A percentile compares a stretch with the other conserved stretches of the same genome.
Conservation (phyloP, 2,113 vertebrate genomes). For the Aspiorhynchus laticeps region DNA sequence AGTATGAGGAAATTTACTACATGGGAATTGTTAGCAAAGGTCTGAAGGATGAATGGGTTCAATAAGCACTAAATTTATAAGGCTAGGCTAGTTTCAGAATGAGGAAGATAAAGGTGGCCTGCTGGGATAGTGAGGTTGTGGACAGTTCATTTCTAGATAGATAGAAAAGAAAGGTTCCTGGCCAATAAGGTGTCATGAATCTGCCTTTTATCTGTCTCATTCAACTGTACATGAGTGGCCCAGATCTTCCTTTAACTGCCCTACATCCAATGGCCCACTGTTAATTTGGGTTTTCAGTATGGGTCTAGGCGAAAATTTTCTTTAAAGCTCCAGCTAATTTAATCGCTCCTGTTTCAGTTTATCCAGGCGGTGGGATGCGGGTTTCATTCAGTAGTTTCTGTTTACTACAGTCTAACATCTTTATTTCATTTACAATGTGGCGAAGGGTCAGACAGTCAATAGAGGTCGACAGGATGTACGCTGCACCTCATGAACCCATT, state of each 20-base stretch:
- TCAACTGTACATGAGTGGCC: conserved; percentile 51
- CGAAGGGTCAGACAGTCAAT: neutral
- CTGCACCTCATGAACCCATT: neutral
- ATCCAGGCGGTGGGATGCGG: neutral
- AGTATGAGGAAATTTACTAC: conserved; percentile 9
- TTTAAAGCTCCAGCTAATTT: conserved; percentile 25
- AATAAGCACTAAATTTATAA: conserved; percentile 19
- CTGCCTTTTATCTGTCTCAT: conserved; percentile 5
- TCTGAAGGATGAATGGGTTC: neutral
- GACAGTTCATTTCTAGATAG: neutral
- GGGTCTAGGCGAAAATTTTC: neutral
- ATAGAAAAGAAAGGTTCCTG: neutral
- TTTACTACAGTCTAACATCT: conserved; percentile 27
- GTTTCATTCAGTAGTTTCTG: conserved; percentile 7
- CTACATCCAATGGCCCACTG: conserved; percentile 54
- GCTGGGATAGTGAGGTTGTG: neutral
- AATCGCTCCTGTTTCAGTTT: conserved; percentile 9
- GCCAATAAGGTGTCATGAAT: conserved; percentile 2
- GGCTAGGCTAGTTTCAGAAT: neutral
- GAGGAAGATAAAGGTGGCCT: neutral
- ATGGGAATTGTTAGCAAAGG: conserved; percentile 18
- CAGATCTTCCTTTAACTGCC: conserved; percentile 64
- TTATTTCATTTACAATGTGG: conserved; percentile 25
- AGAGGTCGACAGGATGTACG: conserved; percentile 11
- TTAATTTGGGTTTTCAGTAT: conserved; percentile 49